These are phyloP conservation scores for Bombus impatiens DNA, from an alignment of 1,140 invertebrate genomes.

Conservation along the genomic window DNA sequence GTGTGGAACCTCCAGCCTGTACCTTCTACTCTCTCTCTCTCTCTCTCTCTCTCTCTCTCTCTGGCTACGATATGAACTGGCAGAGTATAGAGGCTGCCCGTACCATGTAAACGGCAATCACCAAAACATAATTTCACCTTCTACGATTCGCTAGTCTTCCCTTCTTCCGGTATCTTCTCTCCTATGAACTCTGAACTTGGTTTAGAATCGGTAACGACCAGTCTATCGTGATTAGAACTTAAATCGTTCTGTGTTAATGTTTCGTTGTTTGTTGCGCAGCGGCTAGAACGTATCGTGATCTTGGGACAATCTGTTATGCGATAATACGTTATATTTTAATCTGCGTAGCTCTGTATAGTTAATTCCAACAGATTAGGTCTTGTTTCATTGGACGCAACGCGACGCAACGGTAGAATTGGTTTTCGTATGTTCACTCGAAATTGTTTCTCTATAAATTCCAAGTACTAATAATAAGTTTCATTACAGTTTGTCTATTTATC, in stretches of 20 bases:
- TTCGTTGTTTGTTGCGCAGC: background rate
- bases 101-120: constrained; percentile 68
- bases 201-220: background rate
- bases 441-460: no score
- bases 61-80: constrained; percentile 51
- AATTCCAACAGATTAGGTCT: background rate
- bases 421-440: no score
- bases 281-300: background rate
- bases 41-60: constrained; percentile 4
- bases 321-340: background rate
- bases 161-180: constrained; percentile 30
- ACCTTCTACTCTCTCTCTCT: constrained; percentile 20
- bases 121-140: constrained; percentile 68
- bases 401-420: no score
- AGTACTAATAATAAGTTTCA: no score
- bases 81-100: constrained; percentile 44
- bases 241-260: background rate
- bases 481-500: no score
- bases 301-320: background rate
- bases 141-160: constrained; percentile 56
- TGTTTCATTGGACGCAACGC: background rate
- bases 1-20: constrained; percentile 51
- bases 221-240: constrained; percentile 17
- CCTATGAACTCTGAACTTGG: constrained; percentile 24
- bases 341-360: background rate